Base-by-base conservation (phyloP, 2,113 vertebrate genomes). In the Gambusia affinis region DNA sequence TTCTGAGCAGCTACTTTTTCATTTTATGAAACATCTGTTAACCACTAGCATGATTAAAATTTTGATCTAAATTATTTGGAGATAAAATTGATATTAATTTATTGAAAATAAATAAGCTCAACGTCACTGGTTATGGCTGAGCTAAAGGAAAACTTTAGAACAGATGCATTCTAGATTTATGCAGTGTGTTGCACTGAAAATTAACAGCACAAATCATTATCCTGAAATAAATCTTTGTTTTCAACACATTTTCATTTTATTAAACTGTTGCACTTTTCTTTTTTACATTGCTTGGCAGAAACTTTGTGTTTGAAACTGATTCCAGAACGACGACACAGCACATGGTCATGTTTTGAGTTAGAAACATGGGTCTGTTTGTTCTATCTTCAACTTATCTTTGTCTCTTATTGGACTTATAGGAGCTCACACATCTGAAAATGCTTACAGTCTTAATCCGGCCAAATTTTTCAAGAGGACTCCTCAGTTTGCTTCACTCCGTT, bases 391-490 rank as follows among this genome's bases (percentile, higher is more conserved):
- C 73, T 77, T 51, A 72, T 78, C 39, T 77, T 65, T 69, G 62
- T 61, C 60, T 68, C 82, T 87, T 75, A 77, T 76, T 90, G 76
- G 63, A 85, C 80, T 80, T 79, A 79, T 76, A 86, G 70, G 89
- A 85, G 64, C 44, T 1, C 1, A 30, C 67, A 79, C 85, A 88
- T 91, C 85, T 87, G 87, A 91, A 76, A 90, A 75, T 73, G 64
- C 69, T 90, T 89, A 86, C 78, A 44, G 70, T 69, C 60, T 61
- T 19, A 54, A 82, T 65, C 66, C 67, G 67, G 80, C 64, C 81
- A 81, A 72, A 71, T 84, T 87, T 81, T 81, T 65, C 61, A 72
- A 68, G 83, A 90, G 81, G 80, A 89, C 81, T 84, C 85, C 79
- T 85, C 84, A 82, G 82, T 85, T 72, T 72, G 84, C 86, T 87